These are phyloP conservation scores for Ondatra zibethicus DNA, from an alignment of 2,113 vertebrate genomes.

Conservation along the genomic window DNA sequence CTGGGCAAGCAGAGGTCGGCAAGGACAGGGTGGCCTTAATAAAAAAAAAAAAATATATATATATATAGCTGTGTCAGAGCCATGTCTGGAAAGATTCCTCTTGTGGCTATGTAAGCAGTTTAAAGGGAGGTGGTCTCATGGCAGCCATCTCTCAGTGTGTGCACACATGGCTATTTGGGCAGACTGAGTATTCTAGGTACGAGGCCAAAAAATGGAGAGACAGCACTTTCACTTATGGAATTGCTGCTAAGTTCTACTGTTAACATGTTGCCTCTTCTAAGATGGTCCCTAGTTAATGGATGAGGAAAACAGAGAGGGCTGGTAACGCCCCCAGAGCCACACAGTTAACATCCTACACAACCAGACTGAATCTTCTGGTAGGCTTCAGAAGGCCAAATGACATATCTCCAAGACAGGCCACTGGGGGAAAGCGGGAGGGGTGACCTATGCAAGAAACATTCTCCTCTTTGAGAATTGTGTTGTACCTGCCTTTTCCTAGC, in stretches of 20 bases:
- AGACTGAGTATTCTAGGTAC: neutral
- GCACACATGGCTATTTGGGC: neutral
- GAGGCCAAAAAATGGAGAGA: neutral
- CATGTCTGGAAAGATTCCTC: neutral
- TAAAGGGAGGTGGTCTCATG: neutral
- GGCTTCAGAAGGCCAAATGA: neutral
- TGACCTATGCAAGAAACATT: neutral
- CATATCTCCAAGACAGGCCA: rapidly evolving
- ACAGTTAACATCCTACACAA: neutral
- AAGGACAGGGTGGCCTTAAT: neutral
- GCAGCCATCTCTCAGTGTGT: neutral
- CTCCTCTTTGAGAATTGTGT: neutral
- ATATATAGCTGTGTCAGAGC: neutral
- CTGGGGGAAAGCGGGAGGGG: neutral
- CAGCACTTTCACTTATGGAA: neutral
- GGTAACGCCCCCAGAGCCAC: neutral
- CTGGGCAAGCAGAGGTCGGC: neutral
- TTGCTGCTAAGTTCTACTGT: neutral
- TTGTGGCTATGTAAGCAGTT: neutral
- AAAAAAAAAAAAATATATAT: too few species aligned
- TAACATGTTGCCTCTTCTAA: neutral
- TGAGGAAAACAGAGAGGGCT: constrained; percentile 41
- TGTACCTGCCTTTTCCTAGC: neutral
- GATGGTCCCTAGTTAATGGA: neutral
- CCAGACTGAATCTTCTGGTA: neutral